A percentile compares a stretch with the other conserved stretches of the same genome.
Conservation (phyloP, 2,888 invertebrate species). For the Pterostichus niger region DNA sequence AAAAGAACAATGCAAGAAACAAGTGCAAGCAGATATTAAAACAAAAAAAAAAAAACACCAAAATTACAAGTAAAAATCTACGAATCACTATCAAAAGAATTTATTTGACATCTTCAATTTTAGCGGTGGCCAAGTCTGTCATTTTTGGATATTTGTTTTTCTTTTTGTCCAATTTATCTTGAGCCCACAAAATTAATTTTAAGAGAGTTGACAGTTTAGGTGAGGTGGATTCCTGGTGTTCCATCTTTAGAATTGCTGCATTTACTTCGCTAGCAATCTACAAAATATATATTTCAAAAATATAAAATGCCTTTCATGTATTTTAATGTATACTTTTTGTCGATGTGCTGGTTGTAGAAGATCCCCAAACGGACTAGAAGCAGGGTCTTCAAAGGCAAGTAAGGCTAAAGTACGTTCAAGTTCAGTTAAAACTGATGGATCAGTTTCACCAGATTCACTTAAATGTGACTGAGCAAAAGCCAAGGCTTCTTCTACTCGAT, state of each 20-base stretch:
- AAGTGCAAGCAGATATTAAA: conserved; percentile 66
- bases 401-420: conserved; percentile 96
- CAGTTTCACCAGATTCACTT: conserved; percentile 92
- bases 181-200: conserved; percentile 97
- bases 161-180: conserved; percentile 95
- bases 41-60: conserved; percentile 69
- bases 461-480: conserved; percentile 94
- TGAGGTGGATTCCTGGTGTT: conserved; percentile 93
- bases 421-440: conserved; percentile 86
- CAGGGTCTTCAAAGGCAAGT: conserved; percentile 97
- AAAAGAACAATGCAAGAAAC: background rate
- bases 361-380: conserved; percentile 96
- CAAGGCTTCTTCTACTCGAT: conserved; percentile 92
- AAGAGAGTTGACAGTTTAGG: conserved; percentile 95
- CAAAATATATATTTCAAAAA: conserved; percentile 15
- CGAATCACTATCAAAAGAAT: conserved; percentile 67
- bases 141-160: conserved; percentile 97
- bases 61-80: conserved; percentile 59
- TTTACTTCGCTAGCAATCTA: conserved; percentile 98
- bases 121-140: conserved; percentile 93
- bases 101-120: conserved; percentile 85
- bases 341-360: conserved; percentile 95
- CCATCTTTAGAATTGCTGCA: conserved; percentile 97
- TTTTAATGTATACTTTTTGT: conserved; percentile 85
- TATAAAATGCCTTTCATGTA: background rate